A percentile compares a stretch with the other conserved stretches of the same genome.
Evolutionary conservation across 2,797 vertebrate species (phyloP).

Genomic region (Buphagus erythrorhynchus): DNA sequence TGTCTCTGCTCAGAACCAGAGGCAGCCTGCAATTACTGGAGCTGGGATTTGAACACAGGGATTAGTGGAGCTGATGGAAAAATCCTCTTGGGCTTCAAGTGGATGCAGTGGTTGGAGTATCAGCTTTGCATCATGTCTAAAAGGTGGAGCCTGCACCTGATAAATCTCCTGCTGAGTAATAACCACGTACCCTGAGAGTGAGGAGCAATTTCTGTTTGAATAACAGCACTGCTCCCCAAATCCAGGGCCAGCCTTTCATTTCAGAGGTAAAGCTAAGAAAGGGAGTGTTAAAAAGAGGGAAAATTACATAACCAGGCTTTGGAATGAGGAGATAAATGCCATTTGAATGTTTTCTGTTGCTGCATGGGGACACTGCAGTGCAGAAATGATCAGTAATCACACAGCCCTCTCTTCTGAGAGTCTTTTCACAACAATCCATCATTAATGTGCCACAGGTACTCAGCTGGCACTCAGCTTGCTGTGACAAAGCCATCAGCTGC

Average conservation of each 20-base stretch:
- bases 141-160: background rate
- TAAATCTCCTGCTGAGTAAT: background rate
- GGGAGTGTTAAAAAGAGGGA: background rate
- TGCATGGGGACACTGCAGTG: background rate
- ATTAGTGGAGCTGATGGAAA: background rate
- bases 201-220: background rate
- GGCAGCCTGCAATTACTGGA: background rate
- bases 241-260: background rate
- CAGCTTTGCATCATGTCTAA: background rate
- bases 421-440: background rate
- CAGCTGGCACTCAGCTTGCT: background rate
- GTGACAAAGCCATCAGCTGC: background rate
- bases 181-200: fast-evolving
- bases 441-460: background rate
- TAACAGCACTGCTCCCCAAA: background rate
- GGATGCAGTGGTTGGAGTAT: background rate
- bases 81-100: background rate
- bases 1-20: background rate
- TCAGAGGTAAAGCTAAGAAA: background rate
- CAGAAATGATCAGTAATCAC: background rate
- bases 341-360: background rate
- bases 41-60: background rate
- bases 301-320: background rate
- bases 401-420: conserved; percentile 2
- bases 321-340: background rate